These are phyloP conservation scores for Melanocharis versteri DNA, from an alignment of 2,113 vertebrate species.

Conservation along the genomic window DNA sequence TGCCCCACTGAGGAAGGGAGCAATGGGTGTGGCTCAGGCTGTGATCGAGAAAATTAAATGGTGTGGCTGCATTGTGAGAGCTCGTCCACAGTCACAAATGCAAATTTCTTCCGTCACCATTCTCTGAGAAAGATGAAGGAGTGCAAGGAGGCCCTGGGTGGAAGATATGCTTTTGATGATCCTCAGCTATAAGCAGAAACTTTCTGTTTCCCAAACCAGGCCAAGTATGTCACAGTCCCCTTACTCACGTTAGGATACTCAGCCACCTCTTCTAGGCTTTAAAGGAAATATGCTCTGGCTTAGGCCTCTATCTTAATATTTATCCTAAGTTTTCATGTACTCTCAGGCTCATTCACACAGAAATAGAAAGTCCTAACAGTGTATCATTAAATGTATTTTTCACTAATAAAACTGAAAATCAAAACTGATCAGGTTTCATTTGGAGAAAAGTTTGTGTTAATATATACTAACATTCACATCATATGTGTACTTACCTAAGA, in stretches of 20 bases:
- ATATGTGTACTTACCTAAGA: not conserved
- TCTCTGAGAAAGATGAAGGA: not conserved
- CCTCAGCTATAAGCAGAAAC: not conserved
- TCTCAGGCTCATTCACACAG: not conserved
- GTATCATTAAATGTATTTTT: not conserved
- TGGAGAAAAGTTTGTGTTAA: not conserved
- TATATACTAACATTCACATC: not conserved
- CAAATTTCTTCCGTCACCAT: not conserved
- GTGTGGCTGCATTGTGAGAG: not conserved
- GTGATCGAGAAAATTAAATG: not conserved
- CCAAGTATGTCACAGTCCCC: not conserved
- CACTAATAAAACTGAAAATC: not conserved
- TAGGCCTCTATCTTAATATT: not conserved
- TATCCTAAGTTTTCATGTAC: not conserved
- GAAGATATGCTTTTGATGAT: not conserved
- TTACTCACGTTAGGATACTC: not conserved
- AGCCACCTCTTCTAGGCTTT: not conserved
- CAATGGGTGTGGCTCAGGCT: not conserved
- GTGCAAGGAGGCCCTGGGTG: not conserved
- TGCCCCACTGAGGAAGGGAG: not conserved
- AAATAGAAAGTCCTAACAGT: not conserved
- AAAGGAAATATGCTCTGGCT: not conserved
- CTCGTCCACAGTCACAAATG: not conserved
- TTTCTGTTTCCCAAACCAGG: not conserved
- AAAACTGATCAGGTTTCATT: not conserved